Conservation (phyloP, 2,888 invertebrate species). For the Unio delphinus region DNA sequence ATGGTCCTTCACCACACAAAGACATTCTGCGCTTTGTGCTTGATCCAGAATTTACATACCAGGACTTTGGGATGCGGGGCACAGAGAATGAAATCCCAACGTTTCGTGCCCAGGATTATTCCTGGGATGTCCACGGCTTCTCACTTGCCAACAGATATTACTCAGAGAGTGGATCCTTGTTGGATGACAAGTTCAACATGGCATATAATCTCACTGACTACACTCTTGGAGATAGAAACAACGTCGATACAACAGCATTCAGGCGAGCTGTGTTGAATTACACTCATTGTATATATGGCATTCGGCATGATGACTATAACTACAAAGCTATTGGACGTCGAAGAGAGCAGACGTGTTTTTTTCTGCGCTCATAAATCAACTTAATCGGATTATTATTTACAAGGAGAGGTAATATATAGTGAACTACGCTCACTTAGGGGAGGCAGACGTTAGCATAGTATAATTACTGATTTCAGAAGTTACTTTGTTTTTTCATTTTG, state of each 20-base stretch:
- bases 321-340: too few relatives aligned
- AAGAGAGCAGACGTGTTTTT: too few relatives aligned
- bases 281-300: constrained; percentile 89
- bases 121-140: constrained; percentile 92
- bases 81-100: constrained; percentile 74
- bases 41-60: constrained; percentile 83
- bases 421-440: too few relatives aligned
- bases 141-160: constrained; percentile 88
- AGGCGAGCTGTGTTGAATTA: constrained; percentile 92
- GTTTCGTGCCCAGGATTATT: constrained; percentile 81
- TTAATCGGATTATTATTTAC: too few relatives aligned
- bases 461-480: too few relatives aligned
- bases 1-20: constrained; percentile 76
- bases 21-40: constrained; percentile 80
- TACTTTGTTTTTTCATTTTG: too few relatives aligned
- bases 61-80: constrained; percentile 84
- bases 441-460: too few relatives aligned
- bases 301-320: constrained; percentile 90
- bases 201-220: constrained; percentile 87
- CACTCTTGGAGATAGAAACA: constrained; percentile 83
- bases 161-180: constrained; percentile 84
- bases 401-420: too few relatives aligned
- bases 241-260: constrained; percentile 89
- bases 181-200: constrained; percentile 89
- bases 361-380: too few relatives aligned